phyloP scores from a whole-genome alignment of 2,113 vertebrate species.

The Embiotoca jacksoni region DNA sequence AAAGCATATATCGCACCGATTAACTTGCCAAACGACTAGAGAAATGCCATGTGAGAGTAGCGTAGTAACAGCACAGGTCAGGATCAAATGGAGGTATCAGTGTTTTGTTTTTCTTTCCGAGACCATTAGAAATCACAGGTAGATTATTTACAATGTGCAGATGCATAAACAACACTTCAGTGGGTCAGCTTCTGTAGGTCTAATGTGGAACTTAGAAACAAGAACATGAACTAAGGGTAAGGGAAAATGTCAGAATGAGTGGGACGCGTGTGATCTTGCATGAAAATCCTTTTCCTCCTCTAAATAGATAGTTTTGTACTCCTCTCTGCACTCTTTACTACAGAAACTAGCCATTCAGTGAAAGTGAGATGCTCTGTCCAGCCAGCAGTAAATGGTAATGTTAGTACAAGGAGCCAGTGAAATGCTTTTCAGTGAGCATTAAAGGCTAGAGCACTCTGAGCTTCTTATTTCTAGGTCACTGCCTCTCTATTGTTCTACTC shows the following conservation, averaged over 20 bases:
- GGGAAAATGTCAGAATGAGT: slow-evolving; percentile 42
- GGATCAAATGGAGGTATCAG: neutral
- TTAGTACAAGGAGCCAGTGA: slow-evolving; percentile 46
- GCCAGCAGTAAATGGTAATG: slow-evolving; percentile 50
- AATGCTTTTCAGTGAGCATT: slow-evolving; percentile 58
- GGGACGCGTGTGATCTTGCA: slow-evolving; percentile 50
- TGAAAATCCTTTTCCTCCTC: slow-evolving; percentile 45
- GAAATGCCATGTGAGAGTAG: neutral
- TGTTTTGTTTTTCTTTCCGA: neutral
- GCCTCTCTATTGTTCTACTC: slow-evolving; percentile 37
- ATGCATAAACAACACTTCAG: slow-evolving; percentile 6
- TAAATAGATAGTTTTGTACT: slow-evolving; percentile 15
- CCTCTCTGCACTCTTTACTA: slow-evolving; percentile 16
- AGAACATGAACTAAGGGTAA: slow-evolving; percentile 28
- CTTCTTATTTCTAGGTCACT: slow-evolving; percentile 55
- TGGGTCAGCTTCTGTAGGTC: slow-evolving; percentile 17
- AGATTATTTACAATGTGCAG: slow-evolving; percentile 6
- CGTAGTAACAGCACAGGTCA: neutral
- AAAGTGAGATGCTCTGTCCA: slow-evolving; percentile 43
- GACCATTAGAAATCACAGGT: neutral
- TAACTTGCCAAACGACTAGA: slow-evolving; percentile 32
- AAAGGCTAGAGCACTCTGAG: slow-evolving; percentile 45
- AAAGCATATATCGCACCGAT: slow-evolving; percentile 17
- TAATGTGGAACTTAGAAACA: slow-evolving; percentile 11
- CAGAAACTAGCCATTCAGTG: slow-evolving; percentile 41